phyloP scores from a whole-genome alignment of 2,113 vertebrate genomes.

The Chinchilla lanigera region DNA sequence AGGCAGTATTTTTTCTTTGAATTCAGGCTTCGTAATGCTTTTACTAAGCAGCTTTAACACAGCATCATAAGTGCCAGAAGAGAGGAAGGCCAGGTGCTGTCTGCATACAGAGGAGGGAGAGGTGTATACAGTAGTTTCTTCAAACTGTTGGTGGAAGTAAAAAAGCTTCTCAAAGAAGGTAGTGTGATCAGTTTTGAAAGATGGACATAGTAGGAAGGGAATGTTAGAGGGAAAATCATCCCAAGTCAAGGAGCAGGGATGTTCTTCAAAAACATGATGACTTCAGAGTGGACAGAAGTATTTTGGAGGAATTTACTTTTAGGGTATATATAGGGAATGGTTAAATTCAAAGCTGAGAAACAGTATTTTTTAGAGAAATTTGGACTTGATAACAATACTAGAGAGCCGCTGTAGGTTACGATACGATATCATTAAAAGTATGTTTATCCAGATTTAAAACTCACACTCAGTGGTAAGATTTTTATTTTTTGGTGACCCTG shows the following conservation, averaged over 20 bases:
- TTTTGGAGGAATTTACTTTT: background rate
- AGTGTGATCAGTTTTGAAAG: background rate
- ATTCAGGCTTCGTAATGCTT: background rate
- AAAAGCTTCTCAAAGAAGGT: background rate
- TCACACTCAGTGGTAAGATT: background rate
- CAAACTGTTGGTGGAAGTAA: background rate
- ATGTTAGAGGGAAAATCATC: background rate
- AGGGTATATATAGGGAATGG: background rate
- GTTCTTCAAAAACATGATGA: background rate
- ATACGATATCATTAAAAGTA: background rate
- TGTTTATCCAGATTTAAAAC: slow-evolving; percentile 1
- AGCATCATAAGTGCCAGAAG: background rate
- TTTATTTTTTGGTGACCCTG: background rate
- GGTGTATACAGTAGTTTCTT: background rate
- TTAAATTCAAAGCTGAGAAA: background rate
- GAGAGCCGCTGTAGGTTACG: background rate
- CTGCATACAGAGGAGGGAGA: background rate
- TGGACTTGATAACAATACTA: background rate
- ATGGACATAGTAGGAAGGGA: background rate
- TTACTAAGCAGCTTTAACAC: slow-evolving; percentile 18
- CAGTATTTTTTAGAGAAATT: slow-evolving; percentile 20
- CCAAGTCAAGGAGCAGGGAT: background rate
- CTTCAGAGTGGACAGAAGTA: background rate
- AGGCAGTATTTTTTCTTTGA: background rate
- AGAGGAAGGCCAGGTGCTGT: background rate